Base-by-base conservation (phyloP, 1,140 invertebrate genomes). In the Lasioglossum baleicum region DNA sequence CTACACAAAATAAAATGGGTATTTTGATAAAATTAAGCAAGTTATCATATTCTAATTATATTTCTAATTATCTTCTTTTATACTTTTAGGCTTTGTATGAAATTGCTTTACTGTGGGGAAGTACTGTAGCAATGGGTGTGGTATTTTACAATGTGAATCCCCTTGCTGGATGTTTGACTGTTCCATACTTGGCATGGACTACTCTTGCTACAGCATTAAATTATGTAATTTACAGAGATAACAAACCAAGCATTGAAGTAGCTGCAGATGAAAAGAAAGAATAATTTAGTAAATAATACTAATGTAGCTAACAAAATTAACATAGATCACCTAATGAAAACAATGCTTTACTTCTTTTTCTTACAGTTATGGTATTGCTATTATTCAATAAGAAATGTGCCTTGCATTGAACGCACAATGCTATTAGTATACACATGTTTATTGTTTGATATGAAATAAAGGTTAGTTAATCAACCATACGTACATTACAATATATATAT, bases 181-280 rank as follows among this genome's bases (percentile, higher is more conserved):
- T 96, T 56, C 97, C 97, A 0, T 98, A 98, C 89, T 88, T 97
- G 4, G 95, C 94, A 2, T 98, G 97, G 97, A 90, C 95, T n/a
- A 94, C 94, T 4, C 94, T 97, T 72, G 97, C 97, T 15, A 92
- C 94, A 53, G 93, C 94, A 3, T 91, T 97, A 0, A 96, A 95
- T 76, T 96, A 95, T 81, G 92, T 90, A 40, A 94, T 97, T 63
- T 97, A 95, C 93, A 94, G 94, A 88, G 94, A 96, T 82, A 96
- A 96, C 86, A 76, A 80, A 26, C 75, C 84, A 5, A 61, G 64
- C 0, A 15, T 67, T 26, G 65, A 83, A 53, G 68, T 64, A 20
- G 68, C 26, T 60, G 64, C 80, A 40, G 83, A 88, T 40, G 84
- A 83, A 65, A 87, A 89, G 72, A 87, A 82, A 22, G 42, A 89